phyloP scores from a whole-genome alignment of 2,797 vertebrate genomes.

The Notoglanidium macrostoma region DNA sequence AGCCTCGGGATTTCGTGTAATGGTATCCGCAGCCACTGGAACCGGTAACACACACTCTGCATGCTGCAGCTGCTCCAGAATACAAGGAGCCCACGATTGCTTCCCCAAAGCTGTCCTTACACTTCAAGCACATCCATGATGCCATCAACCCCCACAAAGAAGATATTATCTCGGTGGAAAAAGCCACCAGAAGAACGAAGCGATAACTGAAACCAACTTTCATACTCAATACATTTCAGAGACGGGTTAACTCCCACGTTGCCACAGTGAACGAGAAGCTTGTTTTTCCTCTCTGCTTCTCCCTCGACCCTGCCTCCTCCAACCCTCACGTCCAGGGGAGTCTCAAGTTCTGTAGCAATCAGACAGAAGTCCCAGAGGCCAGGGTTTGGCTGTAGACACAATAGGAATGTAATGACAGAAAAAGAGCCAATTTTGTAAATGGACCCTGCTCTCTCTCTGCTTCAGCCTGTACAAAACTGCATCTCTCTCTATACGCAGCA shows the following conservation, averaged over 20 bases:
- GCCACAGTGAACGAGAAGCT: conserved; percentile 9
- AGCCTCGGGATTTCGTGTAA: conserved; percentile 51
- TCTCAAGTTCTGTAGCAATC: conserved; percentile 51
- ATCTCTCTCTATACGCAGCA: conserved; percentile 61
- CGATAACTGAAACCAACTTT: conserved; percentile 26
- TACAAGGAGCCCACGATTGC: not conserved
- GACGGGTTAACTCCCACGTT: conserved; percentile 23
- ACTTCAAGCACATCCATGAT: conserved; percentile 25
- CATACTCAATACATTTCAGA: conserved; percentile 40
- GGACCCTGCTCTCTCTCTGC: conserved; percentile 47
- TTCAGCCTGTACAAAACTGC: conserved; percentile 51
- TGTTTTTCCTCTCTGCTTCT: conserved; percentile 35
- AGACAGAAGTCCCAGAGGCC: conserved; percentile 35
- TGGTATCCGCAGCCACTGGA: conserved; percentile 60
- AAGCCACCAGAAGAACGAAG: conserved; percentile 23
- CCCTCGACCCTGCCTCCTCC: conserved; percentile 32
- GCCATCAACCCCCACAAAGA: conserved; percentile 37
- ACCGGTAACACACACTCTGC: conserved; percentile 55
- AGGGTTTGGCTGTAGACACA: conserved; percentile 53
- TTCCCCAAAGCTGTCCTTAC: conserved; percentile 35
- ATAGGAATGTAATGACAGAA: conserved; percentile 59
- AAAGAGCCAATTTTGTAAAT: conserved; percentile 61
- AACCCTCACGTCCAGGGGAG: conserved; percentile 22
- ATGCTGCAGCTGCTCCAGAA: conserved; percentile 49
- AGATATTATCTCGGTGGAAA: conserved; percentile 38